Percentiles rank a stretch among this genome's conserved stretches.
These are phyloP conservation scores for Molossus molossus DNA, from an alignment of 2,797 vertebrate genomes.

Conservation along the genomic window DNA sequence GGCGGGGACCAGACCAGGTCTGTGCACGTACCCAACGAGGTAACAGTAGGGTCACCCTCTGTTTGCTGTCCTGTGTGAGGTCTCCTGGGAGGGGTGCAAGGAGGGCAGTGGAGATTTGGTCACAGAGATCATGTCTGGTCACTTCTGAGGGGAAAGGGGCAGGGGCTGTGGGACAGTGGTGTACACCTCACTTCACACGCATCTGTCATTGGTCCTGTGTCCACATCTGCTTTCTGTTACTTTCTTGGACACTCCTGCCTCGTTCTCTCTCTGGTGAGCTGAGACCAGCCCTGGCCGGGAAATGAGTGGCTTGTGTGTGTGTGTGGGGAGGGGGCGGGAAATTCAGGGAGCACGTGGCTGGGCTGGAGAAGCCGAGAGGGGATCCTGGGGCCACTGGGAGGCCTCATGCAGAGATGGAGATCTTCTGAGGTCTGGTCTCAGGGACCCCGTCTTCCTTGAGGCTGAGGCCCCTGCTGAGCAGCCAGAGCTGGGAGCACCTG, in stretches of 20 bases:
- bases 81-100: not conserved
- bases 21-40: not conserved
- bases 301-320: not conserved
- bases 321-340: not conserved
- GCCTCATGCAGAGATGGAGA: constrained; percentile 75
- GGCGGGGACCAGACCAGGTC: not conserved
- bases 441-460: constrained; percentile 61
- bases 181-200: not conserved
- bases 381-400: too few species aligned
- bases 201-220: not conserved
- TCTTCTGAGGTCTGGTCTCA: constrained; percentile 74
- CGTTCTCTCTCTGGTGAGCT: not conserved
- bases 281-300: not conserved
- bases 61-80: not conserved
- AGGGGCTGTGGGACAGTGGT: not conserved
- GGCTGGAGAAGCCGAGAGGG: not conserved
- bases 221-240: not conserved
- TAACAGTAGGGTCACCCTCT: not conserved
- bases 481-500: constrained; percentile 79
- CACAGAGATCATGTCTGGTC: not conserved
- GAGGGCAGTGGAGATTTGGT: not conserved
- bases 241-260: not conserved
- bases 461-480: constrained; percentile 33
- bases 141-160: not conserved
- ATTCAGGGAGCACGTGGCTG: not conserved